Conservation (phyloP, 2,113 vertebrate genomes). For the Erpornis zantholeuca region DNA sequence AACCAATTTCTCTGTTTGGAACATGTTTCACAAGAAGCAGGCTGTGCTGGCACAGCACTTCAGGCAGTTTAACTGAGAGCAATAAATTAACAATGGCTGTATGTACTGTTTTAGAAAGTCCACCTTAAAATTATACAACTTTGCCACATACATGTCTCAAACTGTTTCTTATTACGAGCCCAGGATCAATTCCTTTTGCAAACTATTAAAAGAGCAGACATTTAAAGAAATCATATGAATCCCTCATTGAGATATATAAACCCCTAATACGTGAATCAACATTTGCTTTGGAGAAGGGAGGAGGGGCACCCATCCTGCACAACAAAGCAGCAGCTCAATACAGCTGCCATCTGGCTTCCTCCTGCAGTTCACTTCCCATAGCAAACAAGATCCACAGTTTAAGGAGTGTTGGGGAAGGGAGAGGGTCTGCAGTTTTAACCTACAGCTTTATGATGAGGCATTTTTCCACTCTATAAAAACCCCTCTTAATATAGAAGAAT, state of each 20-base stretch:
- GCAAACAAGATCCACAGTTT: conserved; percentile 64
- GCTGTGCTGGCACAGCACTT: neutral
- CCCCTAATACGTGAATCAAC: conserved; percentile 35
- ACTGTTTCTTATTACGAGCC: conserved; percentile 2
- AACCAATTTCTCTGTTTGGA: neutral
- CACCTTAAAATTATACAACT: conserved; percentile 24
- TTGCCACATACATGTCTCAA: neutral
- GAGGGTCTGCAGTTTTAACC: conserved; percentile 44
- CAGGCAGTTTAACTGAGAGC: neutral
- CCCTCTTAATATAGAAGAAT: conserved; percentile 41
- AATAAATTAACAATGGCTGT: neutral
- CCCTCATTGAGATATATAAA: conserved; percentile 13
- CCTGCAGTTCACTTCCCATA: conserved; percentile 54
- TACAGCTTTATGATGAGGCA: conserved; percentile 47
- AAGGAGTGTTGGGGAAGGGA: conserved; percentile 49
- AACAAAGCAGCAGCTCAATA: conserved; percentile 64
- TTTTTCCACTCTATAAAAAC: conserved; percentile 57
- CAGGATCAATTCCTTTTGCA: neutral
- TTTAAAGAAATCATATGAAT: neutral
- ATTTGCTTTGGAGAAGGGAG: conserved; percentile 52
- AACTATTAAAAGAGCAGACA: neutral
- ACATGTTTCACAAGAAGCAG: neutral
- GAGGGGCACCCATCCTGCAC: conserved; percentile 56
- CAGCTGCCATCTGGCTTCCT: conserved; percentile 67
- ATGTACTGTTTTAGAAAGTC: neutral